These are phyloP conservation scores for Spheniscus mendiculus DNA, from an alignment of 2,113 vertebrate species.

Conservation along the genomic window DNA sequence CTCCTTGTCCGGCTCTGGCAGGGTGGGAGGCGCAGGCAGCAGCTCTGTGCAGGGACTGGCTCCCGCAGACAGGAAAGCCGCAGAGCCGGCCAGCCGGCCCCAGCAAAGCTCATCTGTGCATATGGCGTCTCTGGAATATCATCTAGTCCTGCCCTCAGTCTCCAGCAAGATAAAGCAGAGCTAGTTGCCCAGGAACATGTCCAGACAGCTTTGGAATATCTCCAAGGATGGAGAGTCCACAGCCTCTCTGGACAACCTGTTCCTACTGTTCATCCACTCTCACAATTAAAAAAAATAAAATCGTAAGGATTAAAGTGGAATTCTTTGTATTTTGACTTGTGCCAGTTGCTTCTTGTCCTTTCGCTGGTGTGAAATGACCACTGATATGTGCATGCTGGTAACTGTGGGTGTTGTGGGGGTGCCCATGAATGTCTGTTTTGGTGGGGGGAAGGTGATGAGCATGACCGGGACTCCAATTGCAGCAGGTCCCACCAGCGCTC, in stretches of 20 bases:
- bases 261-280: background rate
- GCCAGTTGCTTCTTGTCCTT: background rate
- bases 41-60: background rate
- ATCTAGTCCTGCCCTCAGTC: background rate
- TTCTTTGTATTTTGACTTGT: background rate
- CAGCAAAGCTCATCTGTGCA: background rate
- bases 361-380: background rate
- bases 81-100: too few relatives aligned
- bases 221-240: background rate
- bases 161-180: background rate
- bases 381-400: rapidly evolving
- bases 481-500: background rate
- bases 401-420: background rate
- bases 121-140: background rate
- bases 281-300: background rate
- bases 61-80: rapidly evolving
- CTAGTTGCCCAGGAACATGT: background rate
- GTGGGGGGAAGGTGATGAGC: background rate
- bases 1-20: background rate
- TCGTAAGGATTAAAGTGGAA: background rate
- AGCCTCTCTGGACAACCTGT: background rate
- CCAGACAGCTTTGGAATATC: background rate
- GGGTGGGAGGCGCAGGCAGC: background rate
- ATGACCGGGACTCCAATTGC: too few relatives aligned
- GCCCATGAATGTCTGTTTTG: background rate